Evolutionary conservation across 53 echinoderm and acorn worm species (phyloP), one percentile per base, ranked within the genome.

Genomic region (Hippasteria phrygiana): DNA sequence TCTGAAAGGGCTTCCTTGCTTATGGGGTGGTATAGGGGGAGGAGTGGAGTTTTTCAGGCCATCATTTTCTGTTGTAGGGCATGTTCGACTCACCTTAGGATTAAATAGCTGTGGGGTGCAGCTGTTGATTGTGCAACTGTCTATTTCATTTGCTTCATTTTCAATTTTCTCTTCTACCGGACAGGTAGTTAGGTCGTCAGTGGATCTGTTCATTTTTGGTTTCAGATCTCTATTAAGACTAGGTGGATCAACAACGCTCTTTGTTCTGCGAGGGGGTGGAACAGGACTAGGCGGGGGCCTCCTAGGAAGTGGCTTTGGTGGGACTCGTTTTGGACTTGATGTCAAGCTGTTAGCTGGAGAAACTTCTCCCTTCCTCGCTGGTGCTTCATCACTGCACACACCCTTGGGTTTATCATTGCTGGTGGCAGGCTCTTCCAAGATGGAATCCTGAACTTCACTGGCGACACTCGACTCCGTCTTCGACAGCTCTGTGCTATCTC

Each of bases 231-330:
- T 67, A 38, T 67, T 51, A 24, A 50, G 75, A 37, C 14, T 35
- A 22, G 62, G 76, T 11, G 87, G 67, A 36, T 87, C 78, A 26
- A 87, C 4, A 9, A 77, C 70, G 73, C 92, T 91, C 45, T 41
- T 91, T 24, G 88, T 46, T 34, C 92, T 59, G 18, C 92, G 56
- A 11, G 91, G 87, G 41, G 92, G 92, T 1, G 88, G 84, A 6
- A 78, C 78, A 11, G 88, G 92, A 48, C 72, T 90, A 1, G 66
- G 82, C 1, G 85, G 85, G 36, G 85, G 70, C 33, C 29, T 89
- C 16, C 65, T 65, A 43, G 64, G 65, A 12, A 28, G 47, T 27
- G 83, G 64, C 31, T 83, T 42, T 14, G 83, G 63, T 36, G 62
- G 45, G 8, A 11, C 1, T 1, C 6, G 67, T 43, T 66, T 29